These are phyloP conservation scores for Dicyrtomina minuta DNA, from an alignment of 2,888 invertebrate genomes.

Conservation along the genomic window DNA sequence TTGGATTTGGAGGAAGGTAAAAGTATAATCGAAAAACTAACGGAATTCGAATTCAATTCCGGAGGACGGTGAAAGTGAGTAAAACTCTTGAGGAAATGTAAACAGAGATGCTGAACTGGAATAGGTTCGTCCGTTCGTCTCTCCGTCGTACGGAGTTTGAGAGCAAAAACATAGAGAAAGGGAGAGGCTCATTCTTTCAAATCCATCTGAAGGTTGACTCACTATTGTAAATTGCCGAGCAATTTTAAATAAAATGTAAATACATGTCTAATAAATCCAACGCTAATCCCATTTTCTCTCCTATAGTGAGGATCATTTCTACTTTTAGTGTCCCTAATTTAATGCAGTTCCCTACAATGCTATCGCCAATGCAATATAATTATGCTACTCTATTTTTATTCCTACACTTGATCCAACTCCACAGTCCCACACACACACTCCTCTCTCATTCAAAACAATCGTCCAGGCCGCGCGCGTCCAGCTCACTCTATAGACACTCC, in stretches of 20 bases:
- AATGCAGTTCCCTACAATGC: not conserved
- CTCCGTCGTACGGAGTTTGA: too few species aligned
- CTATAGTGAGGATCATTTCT: not conserved
- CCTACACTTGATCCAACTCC: too few species aligned
- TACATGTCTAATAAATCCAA: constrained; percentile 35
- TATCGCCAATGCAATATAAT: not conserved
- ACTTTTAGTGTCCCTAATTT: not conserved
- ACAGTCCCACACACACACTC: too few species aligned
- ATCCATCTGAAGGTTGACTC: constrained; percentile 29
- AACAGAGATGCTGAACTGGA: not conserved
- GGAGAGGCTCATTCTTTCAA: constrained; percentile 5
- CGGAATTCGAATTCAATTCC: too few species aligned
- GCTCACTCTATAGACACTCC: too few species aligned
- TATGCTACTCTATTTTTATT: too few species aligned
- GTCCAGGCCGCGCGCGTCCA: too few species aligned
- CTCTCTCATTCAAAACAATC: too few species aligned
- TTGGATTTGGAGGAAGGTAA: too few species aligned
- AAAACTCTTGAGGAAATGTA: not conserved
- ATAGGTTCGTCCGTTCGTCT: too few species aligned
- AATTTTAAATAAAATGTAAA: constrained; percentile 39
- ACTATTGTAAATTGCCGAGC: constrained; percentile 35
- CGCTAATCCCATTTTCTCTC: constrained; percentile 27
- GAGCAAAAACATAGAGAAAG: not conserved
- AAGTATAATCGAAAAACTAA: too few species aligned
- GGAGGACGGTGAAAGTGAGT: not conserved